A percentile compares a stretch with the other conserved stretches of the same genome.
Evolutionary conservation across 2,888 invertebrate species (phyloP).

Genomic region (Gasteruption jaculator): DNA sequence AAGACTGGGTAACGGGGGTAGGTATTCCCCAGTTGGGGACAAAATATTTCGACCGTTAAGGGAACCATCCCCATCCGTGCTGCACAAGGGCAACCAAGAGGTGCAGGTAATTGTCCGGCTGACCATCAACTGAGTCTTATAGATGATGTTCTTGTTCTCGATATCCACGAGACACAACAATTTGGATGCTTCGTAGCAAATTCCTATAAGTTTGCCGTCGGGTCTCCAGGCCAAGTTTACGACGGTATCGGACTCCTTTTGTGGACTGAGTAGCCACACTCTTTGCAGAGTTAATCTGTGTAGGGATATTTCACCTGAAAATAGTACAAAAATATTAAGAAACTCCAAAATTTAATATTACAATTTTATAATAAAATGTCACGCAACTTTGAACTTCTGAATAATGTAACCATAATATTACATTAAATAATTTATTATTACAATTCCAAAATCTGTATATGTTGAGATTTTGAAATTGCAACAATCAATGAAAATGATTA

Average conservation of each 20-base stretch:
- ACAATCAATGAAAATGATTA: not conserved
- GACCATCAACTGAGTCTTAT: conserved; percentile 52
- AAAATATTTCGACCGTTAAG: conserved; percentile 23
- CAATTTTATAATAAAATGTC: not conserved
- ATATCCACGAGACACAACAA: conserved; percentile 65
- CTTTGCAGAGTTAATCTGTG: conserved; percentile 91
- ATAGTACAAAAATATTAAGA: conserved; percentile 12
- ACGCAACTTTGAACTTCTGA: no score
- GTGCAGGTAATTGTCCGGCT: conserved; percentile 65
- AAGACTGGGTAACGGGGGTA: conserved; percentile 54
- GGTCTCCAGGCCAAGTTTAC: conserved; percentile 87
- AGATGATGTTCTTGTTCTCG: conserved; percentile 78
- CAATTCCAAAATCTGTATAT: not conserved
- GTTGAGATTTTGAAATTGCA: conserved; percentile 6
- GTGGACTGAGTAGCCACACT: conserved; percentile 79
- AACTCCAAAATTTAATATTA: not conserved
- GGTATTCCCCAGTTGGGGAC: conserved; percentile 43
- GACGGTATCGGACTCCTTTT: conserved; percentile 67
- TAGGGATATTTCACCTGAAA: conserved; percentile 77
- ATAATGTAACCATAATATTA: no score
- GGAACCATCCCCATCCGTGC: conserved; percentile 19
- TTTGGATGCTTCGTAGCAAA: conserved; percentile 41
- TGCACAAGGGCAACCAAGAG: conserved; percentile 60
- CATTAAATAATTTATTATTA: no score
- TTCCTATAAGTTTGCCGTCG: conserved; percentile 81